Base-by-base conservation (phyloP, 2,797 vertebrate genomes). In the Macroramphosus scolopax region DNA sequence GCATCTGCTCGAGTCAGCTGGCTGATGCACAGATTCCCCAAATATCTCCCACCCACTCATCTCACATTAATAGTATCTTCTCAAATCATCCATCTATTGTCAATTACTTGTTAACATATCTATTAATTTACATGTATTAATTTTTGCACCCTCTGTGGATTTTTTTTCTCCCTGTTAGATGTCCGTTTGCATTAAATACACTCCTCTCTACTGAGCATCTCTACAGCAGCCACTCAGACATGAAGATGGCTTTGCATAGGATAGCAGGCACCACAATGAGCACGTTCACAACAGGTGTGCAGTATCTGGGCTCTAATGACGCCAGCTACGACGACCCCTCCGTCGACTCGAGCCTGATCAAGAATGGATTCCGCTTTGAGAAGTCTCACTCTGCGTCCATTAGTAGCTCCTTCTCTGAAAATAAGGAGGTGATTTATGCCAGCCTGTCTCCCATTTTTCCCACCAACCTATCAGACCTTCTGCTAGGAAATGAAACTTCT, bases 231-330 rank as follows among this genome's bases (percentile, higher is more conserved):
- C n/a, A 60, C 58, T 77, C 85, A 92, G 91, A 88, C 87, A 97
- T 97, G 92, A 97, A 93, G 91, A 89, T 92, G 62, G 69, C 94
- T 78, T 80, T 97, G 83, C 92, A 93, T 82, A 90, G 92, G 72
- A 89, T 96, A 71, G 92, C 94, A 29, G 93, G 93, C 38, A 93
- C 94, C 59, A 94, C 94, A 12, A 92, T 96, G 84, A 92, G 89
- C 73, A 93, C 93, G 40, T 89, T 98, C 69, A 95, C 94, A 0
- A 95, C 95, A 34, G 94, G 95, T 70, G 90, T 95, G 42, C 91
- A 92, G 55, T 95, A 94, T 44, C 85, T 94, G 41, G 92, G 93
- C 60, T 93, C 94, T 44, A 98, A 98, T 56, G 93, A 98, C 25
- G 94, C 93, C 77, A 89, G 88, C 74, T 96, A 97, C 46, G 73